Evolutionary conservation across 2,888 invertebrate species (phyloP).

Genomic region (Epinotia nisella): DNA sequence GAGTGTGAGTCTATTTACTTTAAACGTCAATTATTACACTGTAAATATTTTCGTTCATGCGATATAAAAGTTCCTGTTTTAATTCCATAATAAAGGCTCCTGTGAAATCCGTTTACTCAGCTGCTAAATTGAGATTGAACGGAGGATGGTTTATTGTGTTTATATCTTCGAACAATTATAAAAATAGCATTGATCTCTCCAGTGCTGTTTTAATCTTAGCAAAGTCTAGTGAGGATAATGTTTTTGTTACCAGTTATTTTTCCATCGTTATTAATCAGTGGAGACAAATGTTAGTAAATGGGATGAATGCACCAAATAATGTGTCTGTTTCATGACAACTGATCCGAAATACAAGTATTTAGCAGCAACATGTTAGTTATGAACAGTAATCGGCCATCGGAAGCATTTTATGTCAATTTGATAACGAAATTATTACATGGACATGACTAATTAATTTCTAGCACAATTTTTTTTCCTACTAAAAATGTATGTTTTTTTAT

Average conservation of each 20-base stretch:
- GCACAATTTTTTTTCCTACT: too few relatives aligned
- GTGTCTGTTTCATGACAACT: too few relatives aligned
- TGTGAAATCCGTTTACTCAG: background rate
- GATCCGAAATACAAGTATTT: too few relatives aligned
- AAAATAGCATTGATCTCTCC: constrained; percentile 3
- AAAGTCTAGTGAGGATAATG: background rate
- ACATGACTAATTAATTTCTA: too few relatives aligned
- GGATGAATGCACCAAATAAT: background rate
- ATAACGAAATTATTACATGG: too few relatives aligned
- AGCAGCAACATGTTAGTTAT: too few relatives aligned
- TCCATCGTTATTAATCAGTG: background rate
- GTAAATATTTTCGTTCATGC: background rate
- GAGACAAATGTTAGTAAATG: background rate
- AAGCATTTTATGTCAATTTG: too few relatives aligned
- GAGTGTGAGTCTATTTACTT: too few relatives aligned
- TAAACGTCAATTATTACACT: too few relatives aligned
- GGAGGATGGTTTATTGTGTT: background rate
- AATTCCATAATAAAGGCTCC: background rate
- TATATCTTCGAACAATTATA: constrained; percentile 5
- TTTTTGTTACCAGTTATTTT: background rate
- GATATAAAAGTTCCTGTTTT: background rate
- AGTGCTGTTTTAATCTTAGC: background rate
- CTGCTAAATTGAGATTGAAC: constrained; percentile 8
- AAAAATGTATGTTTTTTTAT: too few relatives aligned
- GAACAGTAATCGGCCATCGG: too few relatives aligned